Conservation (phyloP, 2,888 invertebrate species). For the Tanypteryx hageni region DNA sequence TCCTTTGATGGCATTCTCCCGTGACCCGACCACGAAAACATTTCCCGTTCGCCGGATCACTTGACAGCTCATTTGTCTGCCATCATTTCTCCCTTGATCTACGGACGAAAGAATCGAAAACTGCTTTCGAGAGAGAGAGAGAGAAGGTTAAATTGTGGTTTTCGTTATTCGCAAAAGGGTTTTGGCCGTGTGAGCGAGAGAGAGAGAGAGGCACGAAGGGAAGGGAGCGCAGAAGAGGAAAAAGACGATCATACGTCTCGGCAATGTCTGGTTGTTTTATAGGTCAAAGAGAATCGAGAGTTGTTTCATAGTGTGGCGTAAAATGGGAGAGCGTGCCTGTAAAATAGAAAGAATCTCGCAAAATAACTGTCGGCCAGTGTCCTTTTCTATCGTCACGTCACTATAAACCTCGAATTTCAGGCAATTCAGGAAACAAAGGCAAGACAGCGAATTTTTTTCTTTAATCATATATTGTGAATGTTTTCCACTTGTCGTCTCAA, state of each 20-base stretch:
- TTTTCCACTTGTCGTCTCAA: no score
- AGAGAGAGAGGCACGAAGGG: neutral
- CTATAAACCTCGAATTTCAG: no score
- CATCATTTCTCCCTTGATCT: slow-evolving; percentile 24
- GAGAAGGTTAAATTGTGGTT: neutral
- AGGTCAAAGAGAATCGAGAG: no score
- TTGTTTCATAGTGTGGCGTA: no score
- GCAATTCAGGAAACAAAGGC: no score
- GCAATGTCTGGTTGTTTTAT: neutral
- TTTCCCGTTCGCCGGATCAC: slow-evolving; percentile 1
- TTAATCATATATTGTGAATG: no score
- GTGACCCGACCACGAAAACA: neutral
- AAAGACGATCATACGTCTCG: neutral
- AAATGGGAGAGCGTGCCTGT: no score
- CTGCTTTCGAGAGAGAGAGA: neutral
- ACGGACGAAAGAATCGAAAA: neutral
- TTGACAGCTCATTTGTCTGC: slow-evolving; percentile 13
- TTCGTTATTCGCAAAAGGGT: slow-evolving; percentile 5
- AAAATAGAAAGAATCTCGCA: no score
- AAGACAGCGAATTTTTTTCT: no score
- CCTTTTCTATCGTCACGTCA: no score
- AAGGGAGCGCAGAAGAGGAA: neutral
- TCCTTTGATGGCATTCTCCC: neutral
- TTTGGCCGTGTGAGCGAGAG: neutral
- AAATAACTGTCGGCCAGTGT: no score